Base-by-base conservation (phyloP, 2,113 vertebrate genomes). In the Myocastor coypus region DNA sequence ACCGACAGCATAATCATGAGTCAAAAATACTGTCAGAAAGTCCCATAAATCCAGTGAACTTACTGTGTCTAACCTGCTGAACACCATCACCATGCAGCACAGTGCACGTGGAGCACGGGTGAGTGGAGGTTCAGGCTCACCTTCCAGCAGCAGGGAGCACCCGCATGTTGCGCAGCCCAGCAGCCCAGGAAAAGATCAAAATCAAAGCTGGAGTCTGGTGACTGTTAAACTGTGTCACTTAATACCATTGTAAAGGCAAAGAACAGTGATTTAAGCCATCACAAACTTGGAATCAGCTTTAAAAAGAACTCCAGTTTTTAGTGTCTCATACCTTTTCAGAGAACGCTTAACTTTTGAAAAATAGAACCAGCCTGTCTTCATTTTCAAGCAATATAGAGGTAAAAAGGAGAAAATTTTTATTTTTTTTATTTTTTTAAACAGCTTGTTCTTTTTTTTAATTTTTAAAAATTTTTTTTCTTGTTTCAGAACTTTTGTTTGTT, bases 321-420 rank as follows among this genome's bases (percentile, higher is more conserved):
- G 32, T 40, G n/a, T 40, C n/a, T 78, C 3, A 30, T 78, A 32
- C 37, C 20, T 68, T 61, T 83, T 71, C 84, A 78, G 42, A 78
- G 6, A n/a, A 78, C 83, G 14, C 3, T 80, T 90, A 59, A 77
- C 84, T 92, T 37, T 59, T 80, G 46, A 55, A 52, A 69, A 59
- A 32, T 42, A 82, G 30, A 50, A 24, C 4, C n/a, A 80, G 24
- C 22, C 92, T 32, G 55, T 66, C 92, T 89, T 86, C 77, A 88
- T 91, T 95, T 93, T 91, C 24, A 93, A 61, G 30, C 34, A 55
- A 64, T 78, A 50, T 22, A 77, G 42, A 89, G 24, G 89, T 94
- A 75, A 4, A 86, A 64, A 92, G 66, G 66, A 92, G 34, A 46
- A 92, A 84, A 57, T 55, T 80, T 52, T n/a, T n/a, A n/a, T n/a